Percentiles rank a stretch among this genome's conserved stretches.
phyloP scores from a whole-genome alignment of 2,888 invertebrate genomes.

The Cordilura impudica region DNA sequence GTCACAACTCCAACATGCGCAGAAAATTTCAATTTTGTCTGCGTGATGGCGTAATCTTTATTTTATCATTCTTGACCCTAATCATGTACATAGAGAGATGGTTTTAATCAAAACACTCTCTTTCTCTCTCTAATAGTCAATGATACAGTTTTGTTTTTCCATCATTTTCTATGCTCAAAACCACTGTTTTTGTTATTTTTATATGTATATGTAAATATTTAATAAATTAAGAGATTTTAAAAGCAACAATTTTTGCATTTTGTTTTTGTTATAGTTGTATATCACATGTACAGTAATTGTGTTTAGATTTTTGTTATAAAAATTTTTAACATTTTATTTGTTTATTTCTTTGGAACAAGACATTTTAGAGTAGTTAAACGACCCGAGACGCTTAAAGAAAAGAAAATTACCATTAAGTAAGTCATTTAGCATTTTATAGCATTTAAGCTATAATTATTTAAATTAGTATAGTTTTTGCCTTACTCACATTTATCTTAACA shows the following conservation, averaged over 20 bases:
- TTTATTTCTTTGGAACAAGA: background rate
- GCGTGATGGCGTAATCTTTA: too few species aligned
- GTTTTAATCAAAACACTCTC: too few species aligned
- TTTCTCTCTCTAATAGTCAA: too few species aligned
- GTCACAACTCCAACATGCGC: too few species aligned
- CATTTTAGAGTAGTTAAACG: background rate
- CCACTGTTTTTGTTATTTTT: too few species aligned
- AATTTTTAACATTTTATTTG: background rate
- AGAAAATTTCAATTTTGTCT: too few species aligned
- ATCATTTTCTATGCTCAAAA: background rate
- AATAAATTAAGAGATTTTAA: background rate
- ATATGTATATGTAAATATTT: too few species aligned
- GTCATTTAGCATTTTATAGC: background rate
- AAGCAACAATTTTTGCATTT: background rate
- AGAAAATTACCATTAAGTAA: too few species aligned
- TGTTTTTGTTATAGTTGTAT: slow-evolving; percentile 2
- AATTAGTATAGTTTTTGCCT: slow-evolving; percentile 4
- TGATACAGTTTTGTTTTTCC: too few species aligned
- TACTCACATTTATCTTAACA: slow-evolving; percentile 10
- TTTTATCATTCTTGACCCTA: too few species aligned
- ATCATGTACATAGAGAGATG: too few species aligned
- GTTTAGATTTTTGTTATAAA: background rate
- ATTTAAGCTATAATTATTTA: slow-evolving; percentile 22
- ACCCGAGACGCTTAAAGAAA: too few species aligned
- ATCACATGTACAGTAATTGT: slow-evolving; percentile 6